Evolutionary conservation across 2,113 vertebrate genomes (phyloP).

Genomic region (Merops nubicus): DNA sequence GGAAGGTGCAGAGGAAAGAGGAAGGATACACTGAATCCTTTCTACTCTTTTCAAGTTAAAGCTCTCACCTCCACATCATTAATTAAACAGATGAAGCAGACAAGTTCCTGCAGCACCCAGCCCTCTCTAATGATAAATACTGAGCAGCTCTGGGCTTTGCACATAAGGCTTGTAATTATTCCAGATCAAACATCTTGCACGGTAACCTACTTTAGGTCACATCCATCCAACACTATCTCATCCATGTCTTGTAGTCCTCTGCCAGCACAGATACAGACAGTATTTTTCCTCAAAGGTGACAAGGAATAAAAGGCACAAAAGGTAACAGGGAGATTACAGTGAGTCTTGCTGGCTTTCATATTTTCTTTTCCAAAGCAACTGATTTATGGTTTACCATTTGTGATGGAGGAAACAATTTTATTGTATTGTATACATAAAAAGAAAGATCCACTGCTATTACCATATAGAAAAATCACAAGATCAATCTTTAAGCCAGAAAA

Average conservation of each 20-base stretch:
- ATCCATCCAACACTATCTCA: neutral
- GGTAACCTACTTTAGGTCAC: neutral
- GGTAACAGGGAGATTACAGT: neutral
- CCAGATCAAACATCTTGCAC: neutral
- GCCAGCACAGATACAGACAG: neutral
- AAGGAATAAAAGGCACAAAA: neutral
- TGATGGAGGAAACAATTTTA: neutral
- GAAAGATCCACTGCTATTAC: neutral
- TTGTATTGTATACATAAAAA: neutral
- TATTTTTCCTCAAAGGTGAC: neutral
- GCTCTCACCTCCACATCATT: neutral
- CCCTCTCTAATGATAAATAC: neutral
- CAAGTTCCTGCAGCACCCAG: neutral
- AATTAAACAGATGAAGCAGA: slow-evolving; percentile 25
- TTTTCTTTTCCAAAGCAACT: neutral
- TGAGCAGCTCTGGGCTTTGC: neutral
- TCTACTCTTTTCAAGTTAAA: slow-evolving; percentile 10
- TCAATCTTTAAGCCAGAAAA: neutral
- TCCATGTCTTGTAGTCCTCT: neutral
- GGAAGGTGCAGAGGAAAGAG: neutral
- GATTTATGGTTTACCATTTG: neutral
- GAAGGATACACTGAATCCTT: neutral
- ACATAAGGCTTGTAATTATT: neutral
- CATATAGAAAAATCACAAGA: neutral
- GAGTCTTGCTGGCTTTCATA: neutral